Evolutionary conservation across 2,888 invertebrate genomes (phyloP).

Genomic region (Nemapogon koenigi): DNA sequence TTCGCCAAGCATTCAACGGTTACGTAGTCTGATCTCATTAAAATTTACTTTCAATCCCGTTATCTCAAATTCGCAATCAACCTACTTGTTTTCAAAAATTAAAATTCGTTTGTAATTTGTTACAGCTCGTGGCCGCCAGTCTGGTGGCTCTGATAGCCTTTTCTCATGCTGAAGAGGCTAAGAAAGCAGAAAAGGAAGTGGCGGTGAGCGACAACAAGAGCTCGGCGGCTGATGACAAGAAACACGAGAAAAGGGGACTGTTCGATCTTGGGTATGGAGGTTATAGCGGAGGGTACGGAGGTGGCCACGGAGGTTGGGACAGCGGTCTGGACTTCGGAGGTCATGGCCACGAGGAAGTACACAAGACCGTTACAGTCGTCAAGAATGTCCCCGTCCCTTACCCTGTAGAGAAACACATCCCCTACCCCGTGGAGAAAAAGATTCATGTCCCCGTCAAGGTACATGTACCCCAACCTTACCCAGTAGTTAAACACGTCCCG

Average conservation of each 20-base stretch:
- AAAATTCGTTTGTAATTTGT: slow-evolving; percentile 15
- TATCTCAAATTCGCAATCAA: slow-evolving; percentile 1
- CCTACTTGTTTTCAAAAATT: not conserved
- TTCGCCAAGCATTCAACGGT: too few species aligned
- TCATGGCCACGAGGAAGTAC: slow-evolving; percentile 57
- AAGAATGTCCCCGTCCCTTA: slow-evolving; percentile 76
- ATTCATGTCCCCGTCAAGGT: slow-evolving; percentile 69
- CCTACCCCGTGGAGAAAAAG: slow-evolving; percentile 70
- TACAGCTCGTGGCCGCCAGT: slow-evolving; percentile 65
- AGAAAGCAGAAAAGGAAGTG: slow-evolving; percentile 64
- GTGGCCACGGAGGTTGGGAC: slow-evolving; percentile 30
- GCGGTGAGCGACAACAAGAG: slow-evolving; percentile 62
- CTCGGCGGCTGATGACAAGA: slow-evolving; percentile 65
- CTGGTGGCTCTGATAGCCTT: slow-evolving; percentile 68
- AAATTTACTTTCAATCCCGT: slow-evolving; percentile 6
- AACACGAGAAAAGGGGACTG: slow-evolving; percentile 79
- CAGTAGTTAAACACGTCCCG: slow-evolving; percentile 70
- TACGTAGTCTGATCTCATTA: slow-evolving; percentile 1
- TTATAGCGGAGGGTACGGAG: slow-evolving; percentile 24
- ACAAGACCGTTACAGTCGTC: slow-evolving; percentile 75
- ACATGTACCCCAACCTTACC: slow-evolving; percentile 73
- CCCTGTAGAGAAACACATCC: slow-evolving; percentile 75
- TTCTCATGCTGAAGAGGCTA: slow-evolving; percentile 64
- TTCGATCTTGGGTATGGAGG: slow-evolving; percentile 58
- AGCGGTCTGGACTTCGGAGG: slow-evolving; percentile 33